Conservation (phyloP, 2,797 vertebrate species). For the Dryobates pubescens region DNA sequence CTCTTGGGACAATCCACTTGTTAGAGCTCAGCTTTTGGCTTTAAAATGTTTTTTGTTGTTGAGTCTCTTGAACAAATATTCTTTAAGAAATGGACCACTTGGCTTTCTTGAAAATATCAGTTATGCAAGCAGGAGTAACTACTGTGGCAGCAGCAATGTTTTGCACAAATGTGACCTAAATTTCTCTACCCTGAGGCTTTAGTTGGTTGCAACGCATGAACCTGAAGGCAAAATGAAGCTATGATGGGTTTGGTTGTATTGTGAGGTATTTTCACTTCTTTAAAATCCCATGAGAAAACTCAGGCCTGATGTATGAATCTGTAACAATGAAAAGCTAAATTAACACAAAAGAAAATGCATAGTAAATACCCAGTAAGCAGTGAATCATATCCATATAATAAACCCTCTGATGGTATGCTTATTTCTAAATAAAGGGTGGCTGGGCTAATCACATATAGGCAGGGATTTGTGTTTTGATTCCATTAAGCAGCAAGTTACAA, state of each 20-base stretch:
- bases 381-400: neutral
- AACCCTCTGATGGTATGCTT: neutral
- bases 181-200: conserved; percentile 38
- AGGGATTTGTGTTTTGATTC: neutral
- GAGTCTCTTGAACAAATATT: neutral
- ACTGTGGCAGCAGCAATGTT: conserved; percentile 24
- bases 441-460: neutral
- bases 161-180: conserved; percentile 57
- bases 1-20: neutral
- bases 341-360: neutral
- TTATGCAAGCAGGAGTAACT: conserved; percentile 30
- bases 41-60: neutral
- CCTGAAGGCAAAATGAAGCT: conserved; percentile 4
- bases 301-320: neutral
- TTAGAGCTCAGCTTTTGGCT: neutral
- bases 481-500: neutral
- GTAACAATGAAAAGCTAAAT: neutral
- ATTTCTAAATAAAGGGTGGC: neutral
- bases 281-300: neutral
- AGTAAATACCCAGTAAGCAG: neutral
- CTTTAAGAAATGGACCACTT: neutral
- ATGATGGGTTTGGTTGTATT: neutral
- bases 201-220: neutral
- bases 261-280: conserved; percentile 3
- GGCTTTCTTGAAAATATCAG: conserved; percentile 28